These are phyloP conservation scores for Lymantria monacha DNA, from an alignment of 2,888 invertebrate species.

Conservation along the genomic window DNA sequence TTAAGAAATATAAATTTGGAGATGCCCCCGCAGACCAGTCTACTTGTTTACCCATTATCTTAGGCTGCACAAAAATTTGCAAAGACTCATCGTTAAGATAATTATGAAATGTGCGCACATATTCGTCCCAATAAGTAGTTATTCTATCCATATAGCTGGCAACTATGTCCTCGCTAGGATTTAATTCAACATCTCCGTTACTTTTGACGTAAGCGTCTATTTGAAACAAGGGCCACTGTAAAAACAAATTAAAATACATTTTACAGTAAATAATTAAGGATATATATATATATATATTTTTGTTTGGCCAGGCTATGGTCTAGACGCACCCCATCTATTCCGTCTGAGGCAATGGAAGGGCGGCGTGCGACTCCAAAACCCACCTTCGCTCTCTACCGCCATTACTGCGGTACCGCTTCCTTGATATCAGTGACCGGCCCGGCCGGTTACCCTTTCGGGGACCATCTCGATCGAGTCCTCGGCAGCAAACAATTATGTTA, in stretches of 20 bases:
- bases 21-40: constrained; percentile 88
- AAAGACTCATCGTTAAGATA: constrained; percentile 87
- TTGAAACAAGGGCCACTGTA: constrained; percentile 84
- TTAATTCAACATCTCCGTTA: constrained; percentile 67
- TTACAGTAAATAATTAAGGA: background rate
- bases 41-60: constrained; percentile 91
- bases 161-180: constrained; percentile 84
- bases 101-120: constrained; percentile 85
- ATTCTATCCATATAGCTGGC: constrained; percentile 83
- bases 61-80: constrained; percentile 90
- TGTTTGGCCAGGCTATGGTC: too few relatives aligned
- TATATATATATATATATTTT: too few relatives aligned
- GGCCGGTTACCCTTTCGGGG: too few relatives aligned
- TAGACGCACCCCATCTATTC: too few relatives aligned
- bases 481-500: too few relatives aligned
- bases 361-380: too few relatives aligned
- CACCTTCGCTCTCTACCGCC: too few relatives aligned
- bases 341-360: too few relatives aligned
- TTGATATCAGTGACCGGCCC: too few relatives aligned
- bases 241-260: constrained; percentile 2
- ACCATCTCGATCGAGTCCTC: too few relatives aligned
- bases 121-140: constrained; percentile 85
- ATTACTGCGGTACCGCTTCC: too few relatives aligned
- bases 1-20: constrained; percentile 86
- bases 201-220: constrained; percentile 78